Base-by-base conservation (phyloP, 2,113 vertebrate genomes). In the Motacilla alba region DNA sequence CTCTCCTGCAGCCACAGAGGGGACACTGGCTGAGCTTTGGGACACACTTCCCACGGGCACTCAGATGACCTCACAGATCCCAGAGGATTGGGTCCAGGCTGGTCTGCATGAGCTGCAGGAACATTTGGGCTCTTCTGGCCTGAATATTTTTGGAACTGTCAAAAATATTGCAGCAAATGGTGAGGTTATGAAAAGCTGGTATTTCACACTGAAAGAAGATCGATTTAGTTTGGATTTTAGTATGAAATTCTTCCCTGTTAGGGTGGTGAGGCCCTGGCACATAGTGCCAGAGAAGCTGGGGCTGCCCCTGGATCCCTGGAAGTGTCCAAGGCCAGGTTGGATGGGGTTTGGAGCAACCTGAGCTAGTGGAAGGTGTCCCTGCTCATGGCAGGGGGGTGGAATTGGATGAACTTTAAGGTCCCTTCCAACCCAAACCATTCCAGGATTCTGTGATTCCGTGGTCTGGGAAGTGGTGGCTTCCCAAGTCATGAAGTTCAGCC, bases 311-410 rank as follows among this genome's bases (percentile, higher is more conserved):
- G 31, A 47, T 62, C 47, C 30, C 35, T 90, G 56, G 41, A 6
- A 76, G 18, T 83, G 63, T 1, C 26, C 63, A 47, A 56, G 72
- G 41, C 18, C 72, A 83, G 63, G 41, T 0, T 76, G 47, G 31
- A 33, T 0, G 0, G 17, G 15, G 8, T 4, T 66, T 66, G 43
- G 72, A 77, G 15, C 72, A 3, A 0, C 4, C 55, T 69, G 55
- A 26, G 15, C 1, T 0, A 1, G 41, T 69, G 47, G 35, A 0
- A 83, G 8, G 2, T 33, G 55, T 69, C 31, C 63, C 41, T 69
- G 26, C 3, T 6, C 21, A 23, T 13, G n/a, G 21, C 26, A 83
- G 78, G 55, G 0, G 7, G 6, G 2, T 35, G n/a, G 26, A 5
- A 62, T 0, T 35, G 14, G 35, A 55, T 55, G 49, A 39, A 22